Conservation (phyloP, 1,140 invertebrate species). For the Papilio polytes region DNA sequence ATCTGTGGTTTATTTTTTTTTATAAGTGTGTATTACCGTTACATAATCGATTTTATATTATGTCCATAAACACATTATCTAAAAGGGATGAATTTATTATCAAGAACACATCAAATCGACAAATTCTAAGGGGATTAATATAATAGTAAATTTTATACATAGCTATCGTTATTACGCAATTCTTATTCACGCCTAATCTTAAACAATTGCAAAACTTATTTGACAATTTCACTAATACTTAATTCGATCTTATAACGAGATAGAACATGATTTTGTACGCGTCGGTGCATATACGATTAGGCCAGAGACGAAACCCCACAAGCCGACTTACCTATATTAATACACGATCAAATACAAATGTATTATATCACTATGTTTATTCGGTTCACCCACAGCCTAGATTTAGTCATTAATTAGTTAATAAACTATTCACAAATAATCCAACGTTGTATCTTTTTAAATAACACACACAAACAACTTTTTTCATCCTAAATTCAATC, state of each 20-base stretch:
- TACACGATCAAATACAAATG: slow-evolving; percentile 23
- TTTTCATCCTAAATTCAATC: neutral
- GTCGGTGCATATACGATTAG: slow-evolving; percentile 33
- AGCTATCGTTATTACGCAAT: neutral
- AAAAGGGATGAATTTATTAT: no score
- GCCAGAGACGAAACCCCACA: neutral
- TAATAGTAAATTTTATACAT: neutral
- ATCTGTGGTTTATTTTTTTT: neutral
- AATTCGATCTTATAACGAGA: slow-evolving; percentile 23
- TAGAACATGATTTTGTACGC: slow-evolving; percentile 31
- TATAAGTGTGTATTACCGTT: no score
- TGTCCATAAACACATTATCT: no score
- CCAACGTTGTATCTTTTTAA: neutral
- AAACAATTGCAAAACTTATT: neutral
- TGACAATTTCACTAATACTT: neutral
- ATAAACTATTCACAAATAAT: slow-evolving; percentile 30
- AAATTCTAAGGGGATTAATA: neutral
- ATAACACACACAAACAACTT: neutral
- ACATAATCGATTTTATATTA: no score
- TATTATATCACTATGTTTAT: slow-evolving; percentile 32
- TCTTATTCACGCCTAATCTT: neutral
- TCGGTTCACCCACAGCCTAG: slow-evolving; percentile 43
- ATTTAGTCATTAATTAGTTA: slow-evolving; percentile 29
- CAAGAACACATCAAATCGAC: neutral
- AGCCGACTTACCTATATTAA: slow-evolving; percentile 24